Conservation (phyloP, 1,140 invertebrate genomes). For the Panagrolaimus sp. region DNA sequence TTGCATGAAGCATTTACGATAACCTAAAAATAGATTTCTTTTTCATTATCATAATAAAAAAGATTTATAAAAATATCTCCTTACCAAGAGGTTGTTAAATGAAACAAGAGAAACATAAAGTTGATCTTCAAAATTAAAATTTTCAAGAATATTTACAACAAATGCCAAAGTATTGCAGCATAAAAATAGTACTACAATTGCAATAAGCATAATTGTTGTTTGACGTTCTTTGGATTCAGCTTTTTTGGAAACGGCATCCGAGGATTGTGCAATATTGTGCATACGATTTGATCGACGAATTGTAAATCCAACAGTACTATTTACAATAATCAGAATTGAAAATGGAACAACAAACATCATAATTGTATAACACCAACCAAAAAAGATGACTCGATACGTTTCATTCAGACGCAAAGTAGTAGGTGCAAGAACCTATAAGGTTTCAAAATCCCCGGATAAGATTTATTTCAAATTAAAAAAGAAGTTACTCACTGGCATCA, state of each 20-base stretch:
- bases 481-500: conserved; percentile 24
- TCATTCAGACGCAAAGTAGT: conserved; percentile 37
- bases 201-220: conserved; percentile 48
- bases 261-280: conserved; percentile 11
- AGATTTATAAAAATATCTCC: conserved; percentile 16
- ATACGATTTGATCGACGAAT: conserved; percentile 36
- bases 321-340: conserved; percentile 42
- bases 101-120: conserved; percentile 51
- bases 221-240: conserved; percentile 44
- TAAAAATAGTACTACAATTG: conserved; percentile 48
- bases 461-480: conserved; percentile 11
- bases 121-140: conserved; percentile 35
- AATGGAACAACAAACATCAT: conserved; percentile 48
- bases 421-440: conserved; percentile 30
- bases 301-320: conserved; percentile 39
- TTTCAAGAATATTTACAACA: conserved; percentile 56
- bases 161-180: conserved; percentile 50
- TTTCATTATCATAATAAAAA: conserved; percentile 15
- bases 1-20: conserved; percentile 54
- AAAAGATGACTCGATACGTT: conserved; percentile 43
- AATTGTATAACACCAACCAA: conserved; percentile 46
- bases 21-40: conserved; percentile 33
- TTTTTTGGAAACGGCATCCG: conserved; percentile 6
- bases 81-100: conserved; percentile 54
- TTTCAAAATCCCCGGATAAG: neutral